Evolutionary conservation across 2,888 invertebrate genomes (phyloP).

Genomic region (Drosophila pseudotalamancana): DNA sequence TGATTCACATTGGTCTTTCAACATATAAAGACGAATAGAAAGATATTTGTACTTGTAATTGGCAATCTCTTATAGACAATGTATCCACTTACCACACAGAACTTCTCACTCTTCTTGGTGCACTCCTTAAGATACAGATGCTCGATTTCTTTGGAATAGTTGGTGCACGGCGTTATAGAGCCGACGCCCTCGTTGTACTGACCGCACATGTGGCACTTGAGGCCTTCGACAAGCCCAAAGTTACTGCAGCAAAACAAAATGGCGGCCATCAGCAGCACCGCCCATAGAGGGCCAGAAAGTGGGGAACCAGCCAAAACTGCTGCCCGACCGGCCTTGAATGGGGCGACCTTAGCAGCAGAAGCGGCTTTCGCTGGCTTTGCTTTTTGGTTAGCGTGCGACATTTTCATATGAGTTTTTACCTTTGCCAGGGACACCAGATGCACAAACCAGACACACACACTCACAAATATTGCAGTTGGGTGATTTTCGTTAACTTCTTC

Average conservation of each 20-base stretch:
- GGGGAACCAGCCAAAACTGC: slow-evolving; percentile 17
- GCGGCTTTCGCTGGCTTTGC: slow-evolving; percentile 55
- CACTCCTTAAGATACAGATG: slow-evolving; percentile 90
- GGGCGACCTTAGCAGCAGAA: slow-evolving; percentile 28
- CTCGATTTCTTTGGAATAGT: slow-evolving; percentile 87
- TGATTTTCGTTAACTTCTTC: slow-evolving; percentile 14
- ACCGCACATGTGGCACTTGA: slow-evolving; percentile 91
- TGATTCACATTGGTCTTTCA: too few species aligned
- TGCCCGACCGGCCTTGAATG: slow-evolving; percentile 30
- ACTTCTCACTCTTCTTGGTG: slow-evolving; percentile 86
- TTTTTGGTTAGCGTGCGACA: slow-evolving; percentile 56
- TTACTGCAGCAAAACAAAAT: slow-evolving; percentile 71
- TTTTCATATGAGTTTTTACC: slow-evolving; percentile 60
- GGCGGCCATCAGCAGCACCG: slow-evolving; percentile 54
- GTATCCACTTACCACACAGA: slow-evolving; percentile 92
- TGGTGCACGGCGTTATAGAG: slow-evolving; percentile 93
- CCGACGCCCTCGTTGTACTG: slow-evolving; percentile 94
- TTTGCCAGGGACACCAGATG: slow-evolving; percentile 45
- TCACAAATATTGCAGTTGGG: slow-evolving; percentile 51
- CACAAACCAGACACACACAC: slow-evolving; percentile 31
- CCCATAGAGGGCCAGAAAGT: slow-evolving; percentile 42
- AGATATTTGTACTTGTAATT: too few species aligned
- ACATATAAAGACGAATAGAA: too few species aligned
- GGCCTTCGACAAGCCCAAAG: slow-evolving; percentile 79
- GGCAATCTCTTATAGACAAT: not conserved